Conservation (phyloP, 2,113 vertebrate genomes). For the Prolemur simus region DNA sequence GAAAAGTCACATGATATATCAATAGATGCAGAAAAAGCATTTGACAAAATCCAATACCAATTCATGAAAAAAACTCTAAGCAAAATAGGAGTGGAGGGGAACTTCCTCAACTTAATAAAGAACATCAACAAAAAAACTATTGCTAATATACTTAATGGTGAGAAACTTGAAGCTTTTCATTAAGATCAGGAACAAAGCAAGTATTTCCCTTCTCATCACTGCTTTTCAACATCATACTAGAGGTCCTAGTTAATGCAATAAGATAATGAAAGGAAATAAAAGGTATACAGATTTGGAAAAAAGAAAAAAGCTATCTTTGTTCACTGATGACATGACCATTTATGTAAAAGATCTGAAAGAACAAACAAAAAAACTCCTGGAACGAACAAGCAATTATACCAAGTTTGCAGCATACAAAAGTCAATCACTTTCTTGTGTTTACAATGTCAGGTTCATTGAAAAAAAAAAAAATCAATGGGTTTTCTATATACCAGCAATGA, state of each 20-base stretch:
- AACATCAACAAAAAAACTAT: neutral
- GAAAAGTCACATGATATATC: neutral
- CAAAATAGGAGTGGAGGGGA: neutral
- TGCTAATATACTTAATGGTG: neutral
- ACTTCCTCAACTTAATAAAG: neutral
- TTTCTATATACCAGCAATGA: neutral
- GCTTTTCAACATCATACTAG: neutral
- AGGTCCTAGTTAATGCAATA: neutral
- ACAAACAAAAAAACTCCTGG: neutral
- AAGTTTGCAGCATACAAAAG: neutral
- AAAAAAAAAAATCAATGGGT: neutral
- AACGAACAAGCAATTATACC: neutral
- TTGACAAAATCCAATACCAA: neutral
- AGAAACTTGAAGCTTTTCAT: neutral
- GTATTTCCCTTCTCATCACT: neutral
- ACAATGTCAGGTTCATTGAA: no score
- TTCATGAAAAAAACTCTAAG: neutral
- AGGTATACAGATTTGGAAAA: neutral
- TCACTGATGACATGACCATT: neutral
- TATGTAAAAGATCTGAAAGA: neutral
- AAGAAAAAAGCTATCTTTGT: neutral
- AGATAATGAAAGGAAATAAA: neutral
- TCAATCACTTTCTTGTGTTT: no score
- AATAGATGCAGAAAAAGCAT: neutral
- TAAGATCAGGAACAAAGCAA: neutral